Percentiles rank a stretch among this genome's conserved stretches.
phyloP scores from a whole-genome alignment of 2,113 vertebrate species.

The Ailurus styani region DNA sequence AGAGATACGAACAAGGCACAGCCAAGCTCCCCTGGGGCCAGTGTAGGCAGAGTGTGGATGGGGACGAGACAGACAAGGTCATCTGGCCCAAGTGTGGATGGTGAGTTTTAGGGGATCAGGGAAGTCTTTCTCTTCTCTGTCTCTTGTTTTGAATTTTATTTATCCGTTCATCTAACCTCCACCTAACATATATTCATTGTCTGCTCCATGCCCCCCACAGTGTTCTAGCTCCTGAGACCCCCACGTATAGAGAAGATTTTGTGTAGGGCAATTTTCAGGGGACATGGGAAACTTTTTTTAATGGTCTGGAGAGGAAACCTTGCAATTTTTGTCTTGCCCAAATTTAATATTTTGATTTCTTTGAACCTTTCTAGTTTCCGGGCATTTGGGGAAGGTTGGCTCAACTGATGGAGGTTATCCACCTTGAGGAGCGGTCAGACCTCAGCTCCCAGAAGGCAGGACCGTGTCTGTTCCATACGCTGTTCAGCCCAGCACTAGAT shows the following conservation, averaged over 20 bases:
- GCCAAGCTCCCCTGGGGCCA: background rate
- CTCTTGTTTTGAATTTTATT: background rate
- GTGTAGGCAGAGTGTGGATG: background rate
- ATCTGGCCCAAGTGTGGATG: background rate
- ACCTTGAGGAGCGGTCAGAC: background rate
- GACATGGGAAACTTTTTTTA: background rate
- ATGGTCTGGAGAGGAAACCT: background rate
- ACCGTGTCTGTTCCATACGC: background rate
- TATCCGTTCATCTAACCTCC: background rate
- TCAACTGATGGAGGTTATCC: background rate
- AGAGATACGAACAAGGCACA: background rate
- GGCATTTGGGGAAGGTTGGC: background rate
- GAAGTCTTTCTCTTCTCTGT: background rate
- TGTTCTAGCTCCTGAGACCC: background rate
- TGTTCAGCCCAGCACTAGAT: background rate
- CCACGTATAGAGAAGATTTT: background rate
- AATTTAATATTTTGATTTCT: slow-evolving; percentile 12
- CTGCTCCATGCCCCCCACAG: too few relatives aligned
- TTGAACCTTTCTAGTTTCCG: background rate
- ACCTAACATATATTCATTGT: background rate
- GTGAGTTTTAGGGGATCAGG: background rate
- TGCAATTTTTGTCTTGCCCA: background rate
- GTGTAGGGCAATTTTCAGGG: background rate
- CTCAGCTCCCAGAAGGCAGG: background rate
- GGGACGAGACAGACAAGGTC: background rate